A percentile compares a stretch with the other conserved stretches of the same genome.
Conservation (phyloP, 2,113 vertebrate species). For the Boulengeromyrus knoepffleri region DNA sequence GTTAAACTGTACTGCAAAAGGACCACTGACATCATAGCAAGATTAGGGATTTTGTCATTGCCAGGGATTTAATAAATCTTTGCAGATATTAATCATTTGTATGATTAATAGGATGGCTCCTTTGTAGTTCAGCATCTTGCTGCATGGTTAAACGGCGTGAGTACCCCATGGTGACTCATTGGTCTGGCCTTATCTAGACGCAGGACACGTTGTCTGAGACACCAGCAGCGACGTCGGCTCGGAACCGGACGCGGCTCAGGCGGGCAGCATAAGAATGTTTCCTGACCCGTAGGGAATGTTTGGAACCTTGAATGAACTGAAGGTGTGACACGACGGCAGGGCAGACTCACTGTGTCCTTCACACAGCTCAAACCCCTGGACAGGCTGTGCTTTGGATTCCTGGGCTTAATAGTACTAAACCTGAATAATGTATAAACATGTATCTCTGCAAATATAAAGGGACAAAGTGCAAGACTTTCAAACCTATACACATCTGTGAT, state of each 20-base stretch:
- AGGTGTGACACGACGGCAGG: neutral
- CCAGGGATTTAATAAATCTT: slow-evolving; percentile 28
- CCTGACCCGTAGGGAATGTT: neutral
- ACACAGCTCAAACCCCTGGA: neutral
- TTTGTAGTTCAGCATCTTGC: slow-evolving; percentile 19
- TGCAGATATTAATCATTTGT: slow-evolving; percentile 26
- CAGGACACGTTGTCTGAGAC: neutral
- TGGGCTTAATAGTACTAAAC: neutral
- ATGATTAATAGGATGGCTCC: neutral
- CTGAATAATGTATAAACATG: neutral
- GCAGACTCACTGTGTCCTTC: neutral
- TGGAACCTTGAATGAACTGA: neutral
- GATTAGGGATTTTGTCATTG: slow-evolving; percentile 17
- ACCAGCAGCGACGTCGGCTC: neutral
- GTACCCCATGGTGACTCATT: neutral
- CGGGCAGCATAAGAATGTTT: neutral
- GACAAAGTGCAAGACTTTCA: neutral
- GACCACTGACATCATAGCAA: slow-evolving; percentile 7
- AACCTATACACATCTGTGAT: neutral
- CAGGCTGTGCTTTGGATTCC: neutral
- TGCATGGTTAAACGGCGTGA: slow-evolving; percentile 9
- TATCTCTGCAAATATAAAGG: neutral
- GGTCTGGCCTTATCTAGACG: neutral
- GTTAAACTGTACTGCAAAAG: neutral
- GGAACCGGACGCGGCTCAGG: neutral